phyloP scores from a whole-genome alignment of 1,140 invertebrate genomes.

The Cherax destructor region DNA sequence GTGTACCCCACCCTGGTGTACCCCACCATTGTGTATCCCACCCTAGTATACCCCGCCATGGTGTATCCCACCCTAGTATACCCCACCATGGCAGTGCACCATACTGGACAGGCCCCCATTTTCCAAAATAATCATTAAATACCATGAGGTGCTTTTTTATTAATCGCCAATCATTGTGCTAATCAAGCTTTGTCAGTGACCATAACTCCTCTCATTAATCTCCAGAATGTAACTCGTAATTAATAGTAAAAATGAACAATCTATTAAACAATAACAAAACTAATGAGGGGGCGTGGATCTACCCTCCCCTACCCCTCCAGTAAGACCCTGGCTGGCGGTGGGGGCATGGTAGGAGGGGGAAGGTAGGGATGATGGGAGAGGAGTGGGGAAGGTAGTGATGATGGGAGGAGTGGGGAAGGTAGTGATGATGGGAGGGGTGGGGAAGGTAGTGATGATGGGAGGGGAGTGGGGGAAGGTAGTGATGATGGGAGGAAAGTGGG shows the following conservation, averaged over 20 bases:
- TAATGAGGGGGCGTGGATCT: conserved; percentile 40
- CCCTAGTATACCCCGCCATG: too few species aligned
- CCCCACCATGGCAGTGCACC: too few species aligned
- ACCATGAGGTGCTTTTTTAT: conserved; percentile 26
- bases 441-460: background rate
- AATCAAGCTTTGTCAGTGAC: conserved; percentile 33
- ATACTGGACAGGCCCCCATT: background rate
- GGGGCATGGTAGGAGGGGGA: background rate
- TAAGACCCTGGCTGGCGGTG: background rate
- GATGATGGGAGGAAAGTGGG: too few species aligned
- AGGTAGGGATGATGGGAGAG: too few species aligned
- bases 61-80: too few species aligned
- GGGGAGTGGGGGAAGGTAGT: background rate
- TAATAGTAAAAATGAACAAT: conserved; percentile 50
- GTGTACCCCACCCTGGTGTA: too few species aligned
- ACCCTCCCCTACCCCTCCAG: conserved; percentile 22
- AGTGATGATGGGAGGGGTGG: background rate
- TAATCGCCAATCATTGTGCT: conserved; percentile 9
- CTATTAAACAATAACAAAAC: conserved; percentile 49
- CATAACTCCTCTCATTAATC: conserved; percentile 44
- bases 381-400: background rate
- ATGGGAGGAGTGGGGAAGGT: background rate
- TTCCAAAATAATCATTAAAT: background rate
- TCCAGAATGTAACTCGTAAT: conserved; percentile 25
- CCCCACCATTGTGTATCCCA: too few species aligned